Conservation (phyloP, 1,140 invertebrate species). For the Ips typographus region DNA sequence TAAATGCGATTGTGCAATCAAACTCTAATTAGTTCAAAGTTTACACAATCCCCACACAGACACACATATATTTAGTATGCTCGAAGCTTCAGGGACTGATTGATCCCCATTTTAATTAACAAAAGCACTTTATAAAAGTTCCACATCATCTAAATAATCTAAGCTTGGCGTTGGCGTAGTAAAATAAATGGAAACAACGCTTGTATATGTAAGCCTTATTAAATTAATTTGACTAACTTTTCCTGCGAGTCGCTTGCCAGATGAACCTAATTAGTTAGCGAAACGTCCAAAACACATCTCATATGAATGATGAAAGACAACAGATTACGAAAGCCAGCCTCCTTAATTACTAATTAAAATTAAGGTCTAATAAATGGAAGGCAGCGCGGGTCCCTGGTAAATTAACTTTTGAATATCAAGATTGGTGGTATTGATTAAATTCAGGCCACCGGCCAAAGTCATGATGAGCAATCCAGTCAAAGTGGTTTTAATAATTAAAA, state of each 20-base stretch:
- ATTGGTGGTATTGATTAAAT: no score
- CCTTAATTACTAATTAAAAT: slow-evolving; percentile 29
- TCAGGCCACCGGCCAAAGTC: no score
- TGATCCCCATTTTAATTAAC: background rate
- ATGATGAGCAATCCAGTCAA: no score
- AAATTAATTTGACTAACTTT: slow-evolving; percentile 22
- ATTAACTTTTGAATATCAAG: no score
- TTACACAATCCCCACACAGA: background rate
- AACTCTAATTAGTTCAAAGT: no score
- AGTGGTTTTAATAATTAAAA: no score
- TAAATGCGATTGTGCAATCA: no score
- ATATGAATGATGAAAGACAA: slow-evolving; percentile 29
- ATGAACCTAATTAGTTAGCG: slow-evolving; percentile 26
- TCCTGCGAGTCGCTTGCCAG: slow-evolving; percentile 11
- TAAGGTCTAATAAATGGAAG: slow-evolving; percentile 22
- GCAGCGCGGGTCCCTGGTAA: background rate
- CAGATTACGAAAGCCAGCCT: slow-evolving; percentile 19
- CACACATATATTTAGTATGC: background rate
- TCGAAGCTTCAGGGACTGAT: background rate
- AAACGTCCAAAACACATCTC: slow-evolving; percentile 26
- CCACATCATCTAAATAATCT: no score
- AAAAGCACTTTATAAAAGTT: background rate
- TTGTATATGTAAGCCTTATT: slow-evolving; percentile 21
- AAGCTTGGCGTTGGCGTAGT: no score
- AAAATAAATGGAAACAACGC: no score